phyloP scores from a whole-genome alignment of 2,113 vertebrate species.

The Talpa occidentalis region DNA sequence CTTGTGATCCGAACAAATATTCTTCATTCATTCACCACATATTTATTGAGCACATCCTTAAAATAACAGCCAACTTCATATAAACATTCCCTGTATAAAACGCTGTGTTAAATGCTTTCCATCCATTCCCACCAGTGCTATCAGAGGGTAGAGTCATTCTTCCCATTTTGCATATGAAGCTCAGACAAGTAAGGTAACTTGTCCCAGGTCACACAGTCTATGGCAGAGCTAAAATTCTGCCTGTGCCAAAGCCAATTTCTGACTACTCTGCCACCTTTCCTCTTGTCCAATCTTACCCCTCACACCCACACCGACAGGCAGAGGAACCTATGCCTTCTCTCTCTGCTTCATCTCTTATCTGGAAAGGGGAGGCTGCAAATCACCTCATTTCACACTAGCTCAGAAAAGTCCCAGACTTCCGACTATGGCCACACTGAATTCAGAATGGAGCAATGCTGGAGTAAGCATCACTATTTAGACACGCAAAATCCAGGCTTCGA shows the following conservation, averaged over 20 bases:
- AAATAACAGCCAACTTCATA: conserved; percentile 55
- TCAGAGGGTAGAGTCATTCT: background rate
- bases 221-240: background rate
- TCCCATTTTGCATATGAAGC: background rate
- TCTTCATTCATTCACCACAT: conserved; percentile 59
- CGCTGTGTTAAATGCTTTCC: background rate
- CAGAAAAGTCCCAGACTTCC: background rate
- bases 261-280: background rate
- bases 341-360: background rate
- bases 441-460: background rate
- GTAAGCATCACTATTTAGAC: background rate
- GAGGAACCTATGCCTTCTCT: background rate
- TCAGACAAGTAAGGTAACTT: background rate
- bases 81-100: background rate
- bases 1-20: conserved; percentile 63
- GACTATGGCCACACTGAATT: background rate
- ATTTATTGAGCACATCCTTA: conserved; percentile 66
- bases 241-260: background rate
- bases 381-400: background rate
- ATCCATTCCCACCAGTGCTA: background rate
- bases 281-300: background rate
- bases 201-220: background rate
- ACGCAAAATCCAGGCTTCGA: conserved; percentile 13
- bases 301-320: background rate
- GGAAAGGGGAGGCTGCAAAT: background rate